Percentiles rank a stretch among this genome's conserved stretches.
These are phyloP conservation scores for Pristionchus arcanus DNA, from an alignment of 2,888 invertebrate species.

Conservation along the genomic window DNA sequence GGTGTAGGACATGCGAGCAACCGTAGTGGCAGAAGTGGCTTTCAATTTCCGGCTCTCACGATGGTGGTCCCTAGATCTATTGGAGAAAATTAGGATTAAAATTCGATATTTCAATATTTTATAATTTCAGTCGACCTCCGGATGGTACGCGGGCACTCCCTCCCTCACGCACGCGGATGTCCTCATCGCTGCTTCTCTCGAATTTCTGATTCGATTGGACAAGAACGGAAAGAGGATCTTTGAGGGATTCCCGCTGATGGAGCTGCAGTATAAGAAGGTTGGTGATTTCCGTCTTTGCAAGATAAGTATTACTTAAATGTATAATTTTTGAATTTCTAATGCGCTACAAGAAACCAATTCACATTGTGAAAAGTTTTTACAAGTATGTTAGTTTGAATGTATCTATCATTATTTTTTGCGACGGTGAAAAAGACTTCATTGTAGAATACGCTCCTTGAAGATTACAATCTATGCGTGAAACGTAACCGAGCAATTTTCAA, in stretches of 20 bases:
- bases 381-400: not conserved
- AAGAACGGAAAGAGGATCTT: not conserved
- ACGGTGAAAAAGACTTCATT: not conserved
- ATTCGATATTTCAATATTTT: too few relatives aligned
- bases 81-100: too few relatives aligned
- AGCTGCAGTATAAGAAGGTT: not conserved
- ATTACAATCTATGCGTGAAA: not conserved
- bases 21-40: too few relatives aligned
- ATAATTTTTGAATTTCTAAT: too few relatives aligned
- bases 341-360: not conserved
- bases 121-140: constrained; percentile 14
- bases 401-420: too few relatives aligned
- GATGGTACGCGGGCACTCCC: not conserved
- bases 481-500: not conserved
- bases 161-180: not conserved
- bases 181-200: not conserved
- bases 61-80: too few relatives aligned
- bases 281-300: too few relatives aligned
- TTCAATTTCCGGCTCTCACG: too few relatives aligned
- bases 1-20: too few relatives aligned
- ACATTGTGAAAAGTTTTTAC: not conserved
- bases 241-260: not conserved
- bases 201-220: not conserved
- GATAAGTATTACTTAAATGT: too few relatives aligned
- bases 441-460: not conserved